Evolutionary conservation across 2,888 invertebrate species (phyloP).

Genomic region (Eupithecia inturbata): DNA sequence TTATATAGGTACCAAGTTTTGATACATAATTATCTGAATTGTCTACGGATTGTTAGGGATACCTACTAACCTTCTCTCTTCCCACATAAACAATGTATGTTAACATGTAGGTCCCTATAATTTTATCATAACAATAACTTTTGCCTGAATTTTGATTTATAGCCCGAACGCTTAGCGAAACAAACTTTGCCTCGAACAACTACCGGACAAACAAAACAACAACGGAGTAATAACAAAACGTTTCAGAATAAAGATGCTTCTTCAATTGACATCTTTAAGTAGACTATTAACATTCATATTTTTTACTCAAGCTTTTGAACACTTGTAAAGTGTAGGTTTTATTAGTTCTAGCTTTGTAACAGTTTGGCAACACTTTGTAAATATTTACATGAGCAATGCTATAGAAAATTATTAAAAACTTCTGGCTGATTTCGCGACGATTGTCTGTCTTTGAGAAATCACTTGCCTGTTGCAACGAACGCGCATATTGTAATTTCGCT

Average conservation of each 20-base stretch:
- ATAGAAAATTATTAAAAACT: not conserved
- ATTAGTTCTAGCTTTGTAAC: not conserved
- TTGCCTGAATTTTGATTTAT: conserved; percentile 57
- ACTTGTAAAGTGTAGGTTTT: not conserved
- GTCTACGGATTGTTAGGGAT: not conserved
- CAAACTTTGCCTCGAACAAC: conserved; percentile 54
- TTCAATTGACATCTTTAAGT: conserved; percentile 48
- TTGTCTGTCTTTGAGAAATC: not conserved
- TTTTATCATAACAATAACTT: conserved; percentile 16
- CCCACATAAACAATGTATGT: not conserved
- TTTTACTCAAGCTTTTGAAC: not conserved
- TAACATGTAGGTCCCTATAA: conserved; percentile 15
- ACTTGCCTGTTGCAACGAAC: not conserved
- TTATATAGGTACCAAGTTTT: not conserved
- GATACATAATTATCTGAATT: not conserved
- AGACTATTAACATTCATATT: not conserved
- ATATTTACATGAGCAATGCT: not conserved
- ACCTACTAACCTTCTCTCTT: not conserved
- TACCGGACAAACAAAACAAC: conserved; percentile 50
- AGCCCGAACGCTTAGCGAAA: conserved; percentile 55
- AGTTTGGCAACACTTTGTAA: no score
- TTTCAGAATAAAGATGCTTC: conserved; percentile 39
- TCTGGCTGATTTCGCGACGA: not conserved
- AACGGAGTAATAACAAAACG: conserved; percentile 54
- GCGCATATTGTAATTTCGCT: no score